Conservation (phyloP, 2,797 vertebrate genomes). For the Neosalanx taihuensis region DNA sequence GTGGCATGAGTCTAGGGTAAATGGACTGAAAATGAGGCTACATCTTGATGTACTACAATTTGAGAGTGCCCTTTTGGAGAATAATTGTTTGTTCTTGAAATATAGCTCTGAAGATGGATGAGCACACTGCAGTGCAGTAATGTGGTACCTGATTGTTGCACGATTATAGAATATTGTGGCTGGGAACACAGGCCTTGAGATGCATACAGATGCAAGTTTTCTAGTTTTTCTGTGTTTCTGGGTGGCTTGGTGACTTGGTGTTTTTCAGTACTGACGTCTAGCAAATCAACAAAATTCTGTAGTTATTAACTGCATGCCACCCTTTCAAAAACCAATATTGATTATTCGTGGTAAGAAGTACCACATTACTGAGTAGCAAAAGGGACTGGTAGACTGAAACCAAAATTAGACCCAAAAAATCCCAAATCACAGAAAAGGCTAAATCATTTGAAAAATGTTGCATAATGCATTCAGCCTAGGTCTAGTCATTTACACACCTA, state of each 20-base stretch:
- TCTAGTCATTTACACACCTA: not conserved
- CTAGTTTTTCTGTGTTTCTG: too few species aligned
- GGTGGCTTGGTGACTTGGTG: too few species aligned
- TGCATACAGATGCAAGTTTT: not conserved
- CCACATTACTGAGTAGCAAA: too few species aligned
- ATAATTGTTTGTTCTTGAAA: slow-evolving; percentile 2
- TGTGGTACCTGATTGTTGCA: slow-evolving; percentile 3
- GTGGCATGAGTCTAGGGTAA: not conserved
- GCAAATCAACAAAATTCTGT: too few species aligned
- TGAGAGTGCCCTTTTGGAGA: not conserved
- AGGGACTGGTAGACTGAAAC: too few species aligned
- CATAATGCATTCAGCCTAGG: not conserved
- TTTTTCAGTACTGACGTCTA: too few species aligned
- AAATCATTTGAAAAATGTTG: too few species aligned
- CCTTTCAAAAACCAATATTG: too few species aligned
- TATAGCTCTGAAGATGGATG: slow-evolving; percentile 5
- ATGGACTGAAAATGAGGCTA: not conserved
- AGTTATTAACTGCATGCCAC: too few species aligned
- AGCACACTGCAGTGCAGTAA: not conserved
- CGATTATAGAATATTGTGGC: slow-evolving; percentile 1
- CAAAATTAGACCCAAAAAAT: too few species aligned
- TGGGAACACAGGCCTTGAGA: not conserved
- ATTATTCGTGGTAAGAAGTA: too few species aligned
- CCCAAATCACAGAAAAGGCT: too few species aligned
- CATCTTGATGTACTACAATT: slow-evolving; percentile 1